Base-by-base conservation (phyloP, 2,888 invertebrate species). In the Agonopterix alstromeriana region DNA sequence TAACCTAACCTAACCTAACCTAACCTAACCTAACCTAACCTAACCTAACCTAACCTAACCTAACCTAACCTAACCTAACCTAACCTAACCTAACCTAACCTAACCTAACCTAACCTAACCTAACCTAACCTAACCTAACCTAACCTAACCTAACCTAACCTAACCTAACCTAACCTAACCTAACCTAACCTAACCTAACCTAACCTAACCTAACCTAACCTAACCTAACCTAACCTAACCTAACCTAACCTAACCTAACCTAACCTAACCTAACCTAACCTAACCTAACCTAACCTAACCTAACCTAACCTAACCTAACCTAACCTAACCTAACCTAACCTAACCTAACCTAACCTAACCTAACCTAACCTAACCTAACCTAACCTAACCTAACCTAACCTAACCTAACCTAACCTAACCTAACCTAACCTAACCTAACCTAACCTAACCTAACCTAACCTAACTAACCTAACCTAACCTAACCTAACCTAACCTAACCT, bases 51-150 rank as follows among this genome's bases (percentile, higher is more conserved):
- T 53, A 50, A 52, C 50, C 52, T 52, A 50, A 52, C 50, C 54
- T 53, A 52, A 53, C 49, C 48, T 52, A 53, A 51, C 53, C 55
- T 51, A 53, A 53, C 55, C 55, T 51, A 53, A 55, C 53, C 55
- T 51, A 52, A 52, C 52, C 54, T 52, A 52, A 52, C 54, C 55
- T 53, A 53, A 50, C 48, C 51, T 48, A 50, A 52, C 53, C 51
- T 49, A 54, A 56, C 54, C 56, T 53, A 56, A 54, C 52, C 52
- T 49, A 52, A 52, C 52, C 52, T 52, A 49, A 52, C 52, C 49
- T 52, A 49, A 49, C 52, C 52, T 52, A 49, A 49, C 51, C 51
- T 51, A 48, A 48, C 51, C 51, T 51, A 48, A 48, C 51, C 51
- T 51, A 48, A 48, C 51, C 51, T 51, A 48, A 48, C 51, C 51